Evolutionary conservation across 2,888 invertebrate species (phyloP), one percentile per base, ranked within the genome.

Genomic region (Cylindroiulus punctatus): DNA sequence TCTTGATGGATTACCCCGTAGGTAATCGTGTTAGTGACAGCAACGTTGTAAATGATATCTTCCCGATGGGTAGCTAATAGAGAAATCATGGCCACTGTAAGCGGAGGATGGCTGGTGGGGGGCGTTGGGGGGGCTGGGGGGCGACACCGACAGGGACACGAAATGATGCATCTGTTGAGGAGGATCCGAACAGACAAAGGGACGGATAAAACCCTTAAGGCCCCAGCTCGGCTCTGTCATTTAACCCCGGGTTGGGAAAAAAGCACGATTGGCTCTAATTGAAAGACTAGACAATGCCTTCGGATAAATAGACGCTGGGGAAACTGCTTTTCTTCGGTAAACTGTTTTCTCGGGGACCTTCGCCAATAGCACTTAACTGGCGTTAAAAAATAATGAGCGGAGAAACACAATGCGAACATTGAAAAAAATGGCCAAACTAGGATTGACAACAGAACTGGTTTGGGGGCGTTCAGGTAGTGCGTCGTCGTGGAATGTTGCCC

Each of bases 61-160:
- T 30, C 76, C 76, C 76, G 22, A 76, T 76, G 76, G 76, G 22
- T 76, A 76, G 76, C 76, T 76, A 76, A 76, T 76, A 76, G 76
- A 76, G 76, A 76, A 76, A 76, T 76, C 76, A 76, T 76, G 76
- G 76, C 22, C 57, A 65, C 57, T 65, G 22, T 65, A 65, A 65
- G 57, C 57, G 57, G 57, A 65, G 57, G 36, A 36, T 36, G 36
- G 7, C n/a, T 2, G 36, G 5, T 65, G 57, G 57, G 44, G 12
- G 44, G 8, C 5, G 40, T 4, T 40, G 40, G 8, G 40, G 40
- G 40, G 40, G 4, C 5, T 4, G 40, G 40, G 4, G 40, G 40
- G 40, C 40, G 40, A 40, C 40, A 7, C n/a, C n/a, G n/a, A n/a
- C n/a, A n/a, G n/a, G n/a, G n/a, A n/a, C n/a, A n/a, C 3, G 52